These are phyloP conservation scores for Erythrolamprus reginae DNA, from an alignment of 2,113 vertebrate genomes.

Conservation along the genomic window DNA sequence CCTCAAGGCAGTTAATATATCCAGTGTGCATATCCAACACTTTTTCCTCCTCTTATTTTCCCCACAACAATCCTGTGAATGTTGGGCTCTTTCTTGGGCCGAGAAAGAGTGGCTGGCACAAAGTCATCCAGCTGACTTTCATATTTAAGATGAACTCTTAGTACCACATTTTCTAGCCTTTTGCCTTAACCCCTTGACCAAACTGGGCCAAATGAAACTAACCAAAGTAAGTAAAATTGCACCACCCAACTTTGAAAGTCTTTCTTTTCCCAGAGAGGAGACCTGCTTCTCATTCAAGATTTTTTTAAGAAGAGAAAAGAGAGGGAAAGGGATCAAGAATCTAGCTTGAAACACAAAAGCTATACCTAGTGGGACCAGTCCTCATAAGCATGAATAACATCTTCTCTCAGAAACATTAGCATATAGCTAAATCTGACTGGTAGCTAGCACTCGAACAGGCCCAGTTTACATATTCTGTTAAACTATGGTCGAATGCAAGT, in stretches of 20 bases:
- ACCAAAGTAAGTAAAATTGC: not conserved
- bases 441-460: not conserved
- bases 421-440: not conserved
- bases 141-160: too few relatives aligned
- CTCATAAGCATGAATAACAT: not conserved
- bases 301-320: not conserved
- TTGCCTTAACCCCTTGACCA: not conserved
- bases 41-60: not conserved
- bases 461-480: not conserved
- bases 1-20: not conserved
- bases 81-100: not conserved
- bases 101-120: too few relatives aligned
- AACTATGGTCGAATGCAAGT: not conserved
- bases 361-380: not conserved
- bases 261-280: not conserved
- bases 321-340: not conserved
- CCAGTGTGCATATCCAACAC: not conserved
- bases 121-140: too few relatives aligned
- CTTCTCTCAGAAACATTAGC: not conserved
- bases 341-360: not conserved
- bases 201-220: not conserved
- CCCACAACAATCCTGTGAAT: not conserved
- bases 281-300: not conserved
- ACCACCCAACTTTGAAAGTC: not conserved
- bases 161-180: not conserved